Conservation (phyloP, 2,113 vertebrate genomes). For the Sphaerodactylus townsendi region DNA sequence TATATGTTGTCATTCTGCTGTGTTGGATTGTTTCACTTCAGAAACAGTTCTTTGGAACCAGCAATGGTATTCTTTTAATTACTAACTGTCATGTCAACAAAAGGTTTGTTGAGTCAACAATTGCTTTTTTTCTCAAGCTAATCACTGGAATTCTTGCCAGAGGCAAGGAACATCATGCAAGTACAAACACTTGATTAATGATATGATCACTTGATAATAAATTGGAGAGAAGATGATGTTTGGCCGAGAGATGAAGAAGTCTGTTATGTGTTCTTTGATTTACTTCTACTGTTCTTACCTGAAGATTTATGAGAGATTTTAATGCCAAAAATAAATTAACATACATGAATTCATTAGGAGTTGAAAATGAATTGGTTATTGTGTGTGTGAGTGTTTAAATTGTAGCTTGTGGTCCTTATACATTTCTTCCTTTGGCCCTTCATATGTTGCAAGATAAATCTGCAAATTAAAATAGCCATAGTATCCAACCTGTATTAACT, state of each 20-base stretch:
- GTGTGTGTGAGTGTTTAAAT: neutral
- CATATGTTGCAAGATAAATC: conserved; percentile 25
- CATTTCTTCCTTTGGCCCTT: neutral
- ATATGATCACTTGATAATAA: conserved; percentile 26
- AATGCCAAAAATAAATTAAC: conserved; percentile 54
- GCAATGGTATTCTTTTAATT: conserved; percentile 13
- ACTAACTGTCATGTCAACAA: conserved; percentile 10
- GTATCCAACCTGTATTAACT: neutral
- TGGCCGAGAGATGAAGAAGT: conserved; percentile 54
- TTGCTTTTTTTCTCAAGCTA: neutral
- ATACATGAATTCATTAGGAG: conserved; percentile 64
- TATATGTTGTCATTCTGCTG: neutral
- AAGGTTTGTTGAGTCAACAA: neutral
- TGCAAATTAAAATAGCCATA: neutral
- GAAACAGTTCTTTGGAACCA: neutral
- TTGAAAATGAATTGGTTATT: conserved; percentile 46
- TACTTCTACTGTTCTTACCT: conserved; percentile 51
- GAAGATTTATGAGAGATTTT: conserved; percentile 41
- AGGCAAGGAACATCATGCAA: conserved; percentile 20
- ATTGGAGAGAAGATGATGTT: conserved; percentile 51
- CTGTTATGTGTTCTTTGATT: conserved; percentile 43
- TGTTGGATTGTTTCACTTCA: neutral
- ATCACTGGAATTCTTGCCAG: neutral
- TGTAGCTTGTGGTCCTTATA: neutral
- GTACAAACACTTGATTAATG: conserved; percentile 37